Base-by-base conservation (phyloP, 2,113 vertebrate genomes). In the Hydrolagus affinis region DNA sequence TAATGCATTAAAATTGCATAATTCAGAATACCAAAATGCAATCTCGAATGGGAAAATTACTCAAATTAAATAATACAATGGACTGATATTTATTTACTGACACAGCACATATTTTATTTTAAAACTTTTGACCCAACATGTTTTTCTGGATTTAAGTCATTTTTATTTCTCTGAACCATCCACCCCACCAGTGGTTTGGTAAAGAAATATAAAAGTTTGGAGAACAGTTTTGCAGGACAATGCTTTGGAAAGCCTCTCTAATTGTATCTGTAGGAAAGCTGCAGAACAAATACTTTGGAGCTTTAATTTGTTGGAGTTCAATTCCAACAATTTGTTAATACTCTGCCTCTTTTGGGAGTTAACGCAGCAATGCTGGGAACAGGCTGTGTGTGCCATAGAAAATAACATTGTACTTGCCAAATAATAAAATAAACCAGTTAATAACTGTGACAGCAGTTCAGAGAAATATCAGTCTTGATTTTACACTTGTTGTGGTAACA, bases 401-500 rank as follows among this genome's bases (percentile, higher is more conserved):
- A 80, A 66, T 25, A 80, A 62, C 25, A 80, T 64, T 28, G 64
- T 80, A 4, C 14, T 15, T 66, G 60, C 60, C 60, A 62, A 80
- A 15, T 14, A 80, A 80, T 80, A 80, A 80, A 44, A 80, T 80
- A 60, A 66, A 80, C 59, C 25, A 80, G 64, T 80, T 80, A 23
- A 80, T 64, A 80, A 80, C 23, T 66, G 77, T 80, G 57, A 62
- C 59, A 80, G 77, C 77, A 80, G 64, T 80, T 64, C 64, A 17
- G 77, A 6, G 60, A 80, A 80, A 64, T 80, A 15, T 57, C 28
- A 60, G 23, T 66, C 28, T 83, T 25, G 15, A 32, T 83, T 83
- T 15, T 11, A 11, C 62, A 83, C 78, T 62, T 68, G 23, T 68
- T 66, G 78, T 68, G 62, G 78, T 83, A 66, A 66, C 66, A 83